A percentile compares a stretch with the other conserved stretches of the same genome.
These are phyloP conservation scores for Drosophila sulfurigaster DNA, from an alignment of 1,140 invertebrate genomes.

Conservation along the genomic window DNA sequence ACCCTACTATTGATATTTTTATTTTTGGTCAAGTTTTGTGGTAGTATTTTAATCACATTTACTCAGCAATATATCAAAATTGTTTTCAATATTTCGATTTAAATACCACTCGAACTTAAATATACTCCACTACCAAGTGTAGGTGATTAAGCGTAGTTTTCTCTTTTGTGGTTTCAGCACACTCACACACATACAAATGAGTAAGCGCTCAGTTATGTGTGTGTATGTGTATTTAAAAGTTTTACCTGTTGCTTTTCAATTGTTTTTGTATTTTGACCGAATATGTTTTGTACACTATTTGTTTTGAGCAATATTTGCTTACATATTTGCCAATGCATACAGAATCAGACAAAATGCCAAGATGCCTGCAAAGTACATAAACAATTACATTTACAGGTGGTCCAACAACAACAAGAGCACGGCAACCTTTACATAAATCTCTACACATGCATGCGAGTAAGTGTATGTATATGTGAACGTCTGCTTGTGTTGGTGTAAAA, in stretches of 20 bases:
- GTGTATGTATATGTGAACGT: constrained; percentile 15
- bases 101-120: neutral
- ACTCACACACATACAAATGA: constrained; percentile 34
- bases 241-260: constrained; percentile 78
- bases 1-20: constrained; percentile 8
- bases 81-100: no score
- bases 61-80: no score
- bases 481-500: constrained; percentile 43
- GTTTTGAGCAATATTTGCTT: constrained; percentile 11
- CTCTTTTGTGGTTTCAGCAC: constrained; percentile 72
- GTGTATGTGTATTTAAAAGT: constrained; percentile 48
- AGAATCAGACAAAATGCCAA: constrained; percentile 59
- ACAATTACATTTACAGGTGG: constrained; percentile 66
- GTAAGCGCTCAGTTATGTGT: constrained; percentile 46
- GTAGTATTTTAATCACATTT: no score
- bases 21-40: no score
- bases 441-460: neutral
- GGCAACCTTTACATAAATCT: constrained; percentile 12
- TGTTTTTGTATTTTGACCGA: constrained; percentile 68
- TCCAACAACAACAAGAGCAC: constrained; percentile 1
- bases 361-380: constrained; percentile 53
- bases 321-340: constrained; percentile 37
- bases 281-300: constrained; percentile 68
- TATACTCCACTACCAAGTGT: constrained; percentile 24
- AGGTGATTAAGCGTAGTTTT: constrained; percentile 73